Base-by-base conservation (phyloP, 2,113 vertebrate species). In the Passer montanus region DNA sequence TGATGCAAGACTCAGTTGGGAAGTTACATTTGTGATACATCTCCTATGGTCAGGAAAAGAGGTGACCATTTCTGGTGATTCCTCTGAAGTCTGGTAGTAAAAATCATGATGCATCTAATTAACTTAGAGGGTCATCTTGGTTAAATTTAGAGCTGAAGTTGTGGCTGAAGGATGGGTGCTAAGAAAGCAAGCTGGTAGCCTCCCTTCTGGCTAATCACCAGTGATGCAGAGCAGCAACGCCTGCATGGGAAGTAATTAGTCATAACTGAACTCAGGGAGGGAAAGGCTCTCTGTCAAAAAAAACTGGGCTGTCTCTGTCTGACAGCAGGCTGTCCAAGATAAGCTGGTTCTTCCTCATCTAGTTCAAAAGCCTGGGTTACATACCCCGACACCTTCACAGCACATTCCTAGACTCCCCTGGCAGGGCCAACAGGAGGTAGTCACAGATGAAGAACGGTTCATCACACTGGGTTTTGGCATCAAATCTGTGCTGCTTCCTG, bases 371-470 rank as follows among this genome's bases (percentile, higher is more conserved):
- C 43, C 64, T 52, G 50, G 11, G 11, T 70, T 76, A 14, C 6
- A 5, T 15, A 52, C 10, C 16, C 30, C 31, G 37, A 13, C 27
- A 74, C 16, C 39, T 70, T 23, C 68, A 31, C 27, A 46, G 56
- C 41, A 62, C 5, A 22, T 37, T 18, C 41, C 28, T n/a, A 3
- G 21, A 53, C 14, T 80, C 20, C 62, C 22, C 46, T 74, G 15
- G 6, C 2, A 3, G 18, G 22, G 10, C 30, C n/a, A 4, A 44
- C 17, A 15, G 62, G 41, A 58, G 23, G 20, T 9, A 79, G 39
- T 44, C 1, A 1, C 14, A 52, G 33, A 33, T 1, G 0, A 59
- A 37, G 30, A 15, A 19, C 0, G 0, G 20, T 13, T 58, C 58
- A 10, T 64, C 0, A 0, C 8, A 0, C 63, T 37, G 24, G 10